Base-by-base conservation (phyloP, 2,888 invertebrate species). In the Cheilosia grossa region DNA sequence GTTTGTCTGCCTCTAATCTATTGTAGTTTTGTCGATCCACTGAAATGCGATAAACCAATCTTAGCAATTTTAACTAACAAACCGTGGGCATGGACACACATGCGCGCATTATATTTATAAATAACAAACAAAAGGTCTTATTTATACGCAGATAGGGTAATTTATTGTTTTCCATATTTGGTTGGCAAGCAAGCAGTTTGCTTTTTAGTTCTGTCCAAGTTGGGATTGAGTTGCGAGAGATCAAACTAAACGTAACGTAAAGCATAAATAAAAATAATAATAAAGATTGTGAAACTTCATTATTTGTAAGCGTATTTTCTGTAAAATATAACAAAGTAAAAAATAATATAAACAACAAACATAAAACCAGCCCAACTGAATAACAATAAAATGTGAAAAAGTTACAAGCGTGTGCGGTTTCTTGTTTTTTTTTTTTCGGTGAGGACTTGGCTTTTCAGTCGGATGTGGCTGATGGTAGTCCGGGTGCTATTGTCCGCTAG, bases 131-230 rank as follows among this genome's bases (percentile, higher is more conserved):
- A 27, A 7, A 6, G 27, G 19, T 64, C 69, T 74, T 80, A 80
- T 83, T 80, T 83, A 83, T 80, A 74, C 56, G 67, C 66, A 74
- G 37, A 64, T 82, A 83, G 79, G 47, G 73, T 83, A 56, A 42
- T 42, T 73, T 27, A 1, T 69, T 78, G 64, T 66, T 42, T 67
- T 44, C 27, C 19, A 56, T 58, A 7, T 66, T 74, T 64, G 44
- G 53, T 78, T 78, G 17, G 24, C 47, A 27, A 47, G 17, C 6
- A 51, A 2, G 10, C 64, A 24, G 56, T 54, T 70, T 70, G 66
- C 42, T 64, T 44, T 53, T 59, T 44, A 4, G 5, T 59, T 72
- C 51, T 49, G 19, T 37, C 66, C 80, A 75, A 67, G 69, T 75
- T 80, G 64, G 80, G 69, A 69, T 83, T 59, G 70, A 75, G 73